Base-by-base conservation (phyloP, 2,888 invertebrate species). In the Erebia aethiops region DNA sequence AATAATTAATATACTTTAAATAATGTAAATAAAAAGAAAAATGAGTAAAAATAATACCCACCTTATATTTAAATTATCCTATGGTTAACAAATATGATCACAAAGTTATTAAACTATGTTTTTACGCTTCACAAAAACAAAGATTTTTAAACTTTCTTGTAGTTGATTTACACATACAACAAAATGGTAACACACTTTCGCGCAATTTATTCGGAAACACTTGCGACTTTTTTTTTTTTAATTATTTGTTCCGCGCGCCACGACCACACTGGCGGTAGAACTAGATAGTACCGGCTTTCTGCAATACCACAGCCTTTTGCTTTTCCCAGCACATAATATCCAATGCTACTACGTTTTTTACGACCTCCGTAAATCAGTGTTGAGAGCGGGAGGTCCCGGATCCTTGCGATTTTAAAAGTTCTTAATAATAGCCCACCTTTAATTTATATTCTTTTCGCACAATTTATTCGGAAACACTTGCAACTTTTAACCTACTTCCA, bases 251-350 rank as follows among this genome's bases (percentile, higher is more conserved):
- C 75, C 77, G 83, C 84, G 71, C 73, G 84, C 80, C 77, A 75
- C 79, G 72, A 77, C 80, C 78, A 74, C 80, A 88, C 87, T 88
- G 87, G 83, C 75, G 77, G 80, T 76, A 79, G n/a, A n/a, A n/a
- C n/a, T n/a, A n/a, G 56, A 1, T 11, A 5, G 41, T 41, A 80
- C 80, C 26, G 26, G 60, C 67, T 74, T 67, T 71, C 71, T 69
- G 71, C 69, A 63, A 80, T 79, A 70, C 74, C 76, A 77, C 73
- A 8, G 51, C n/a, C 51, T n/a, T 9, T 77, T 77, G 74, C 78
- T 82, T 84, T 80, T 83, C 81, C 77, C 83, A 26, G 61, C n/a
- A 74, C 75, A 75, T 46, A 46, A 0, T 72, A 81, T 85, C 76
- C 84, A 84, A 69, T 43, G 13, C 14, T 11, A 4, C 26, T 56